Percentiles rank a stretch among this genome's conserved stretches.
phyloP scores from a whole-genome alignment of 2,113 vertebrate species.

The Megaceryle maxima region DNA sequence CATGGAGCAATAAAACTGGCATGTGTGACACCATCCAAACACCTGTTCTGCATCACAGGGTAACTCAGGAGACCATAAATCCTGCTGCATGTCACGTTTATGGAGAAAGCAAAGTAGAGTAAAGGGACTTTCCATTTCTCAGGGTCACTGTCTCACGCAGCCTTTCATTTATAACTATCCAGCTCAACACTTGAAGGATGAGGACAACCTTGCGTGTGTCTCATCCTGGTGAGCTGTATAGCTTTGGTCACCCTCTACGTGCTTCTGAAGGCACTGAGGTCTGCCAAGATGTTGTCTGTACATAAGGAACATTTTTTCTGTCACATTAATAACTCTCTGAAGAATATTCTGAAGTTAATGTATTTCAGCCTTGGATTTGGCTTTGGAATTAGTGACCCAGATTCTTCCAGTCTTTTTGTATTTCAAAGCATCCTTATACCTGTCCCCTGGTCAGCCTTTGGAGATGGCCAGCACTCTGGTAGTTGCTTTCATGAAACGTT shows the following conservation, averaged over 20 bases:
- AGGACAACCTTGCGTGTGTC: background rate
- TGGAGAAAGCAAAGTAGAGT: background rate
- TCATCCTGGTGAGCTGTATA: background rate
- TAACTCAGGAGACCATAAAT: background rate
- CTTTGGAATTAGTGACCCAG: background rate
- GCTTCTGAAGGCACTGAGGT: background rate
- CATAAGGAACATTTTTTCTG: background rate
- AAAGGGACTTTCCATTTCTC: background rate
- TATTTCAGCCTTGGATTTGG: background rate
- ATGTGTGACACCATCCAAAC: background rate
- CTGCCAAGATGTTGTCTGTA: background rate
- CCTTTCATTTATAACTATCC: background rate
- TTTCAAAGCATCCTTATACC: background rate
- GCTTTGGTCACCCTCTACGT: background rate
- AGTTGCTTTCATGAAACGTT: background rate
- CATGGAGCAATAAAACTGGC: background rate
- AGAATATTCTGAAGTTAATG: background rate
- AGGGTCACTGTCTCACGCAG: background rate
- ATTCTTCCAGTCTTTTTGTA: background rate
- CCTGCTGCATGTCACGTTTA: background rate
- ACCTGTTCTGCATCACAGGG: background rate
- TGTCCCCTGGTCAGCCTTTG: background rate
- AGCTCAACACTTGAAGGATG: background rate
- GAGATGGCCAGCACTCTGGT: background rate
- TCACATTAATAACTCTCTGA: background rate